These are phyloP conservation scores for Ranitomeya imitator DNA, from an alignment of 2,113 vertebrate species.

Conservation along the genomic window DNA sequence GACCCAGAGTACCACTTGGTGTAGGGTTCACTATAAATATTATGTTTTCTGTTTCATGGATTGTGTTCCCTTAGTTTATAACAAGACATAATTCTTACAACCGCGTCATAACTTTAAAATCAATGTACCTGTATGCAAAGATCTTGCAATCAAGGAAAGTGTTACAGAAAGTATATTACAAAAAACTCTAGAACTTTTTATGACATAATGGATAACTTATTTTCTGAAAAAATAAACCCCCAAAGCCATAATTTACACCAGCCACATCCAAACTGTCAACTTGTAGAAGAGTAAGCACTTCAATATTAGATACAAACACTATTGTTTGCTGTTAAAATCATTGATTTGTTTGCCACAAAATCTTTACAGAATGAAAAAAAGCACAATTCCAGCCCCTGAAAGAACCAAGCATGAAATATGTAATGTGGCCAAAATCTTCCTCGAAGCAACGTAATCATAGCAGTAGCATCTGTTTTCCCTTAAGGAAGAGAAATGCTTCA, in stretches of 20 bases:
- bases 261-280: not conserved
- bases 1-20: too few relatives aligned
- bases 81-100: not conserved
- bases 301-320: not conserved
- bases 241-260: not conserved
- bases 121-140: not conserved
- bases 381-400: not conserved
- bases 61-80: too few relatives aligned
- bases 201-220: not conserved
- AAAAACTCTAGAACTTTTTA: not conserved
- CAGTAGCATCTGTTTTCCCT: constrained; percentile 40
- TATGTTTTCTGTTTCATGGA: too few relatives aligned
- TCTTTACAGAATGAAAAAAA: not conserved
- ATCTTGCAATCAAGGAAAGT: not conserved
- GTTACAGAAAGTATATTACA: not conserved
- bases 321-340: not conserved
- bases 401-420: constrained; percentile 37
- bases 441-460: constrained; percentile 25
- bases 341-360: not conserved
- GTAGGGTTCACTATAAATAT: too few relatives aligned
- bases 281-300: not conserved
- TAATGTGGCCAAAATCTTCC: constrained; percentile 15
- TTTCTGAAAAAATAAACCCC: not conserved
- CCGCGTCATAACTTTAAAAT: not conserved
- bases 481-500: constrained; percentile 32